phyloP scores from a whole-genome alignment of 2,113 vertebrate genomes.

The Thalassarche chlororhynchos region DNA sequence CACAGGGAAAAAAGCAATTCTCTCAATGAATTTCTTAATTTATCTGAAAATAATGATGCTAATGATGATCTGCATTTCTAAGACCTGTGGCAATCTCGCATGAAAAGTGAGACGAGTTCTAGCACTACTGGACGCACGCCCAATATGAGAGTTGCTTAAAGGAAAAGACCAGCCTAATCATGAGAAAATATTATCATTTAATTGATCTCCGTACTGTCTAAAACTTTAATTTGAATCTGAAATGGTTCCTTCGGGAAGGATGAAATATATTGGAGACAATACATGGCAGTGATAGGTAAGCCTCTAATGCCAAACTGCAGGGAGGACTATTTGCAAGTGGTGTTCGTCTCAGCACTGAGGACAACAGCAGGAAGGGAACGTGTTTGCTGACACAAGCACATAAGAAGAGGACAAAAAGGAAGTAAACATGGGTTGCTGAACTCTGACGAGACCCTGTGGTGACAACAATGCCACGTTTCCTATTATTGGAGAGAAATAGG shows the following conservation, averaged over 20 bases:
- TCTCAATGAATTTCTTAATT: neutral
- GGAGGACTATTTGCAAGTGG: neutral
- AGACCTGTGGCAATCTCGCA: neutral
- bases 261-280: neutral
- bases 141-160: neutral
- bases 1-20: neutral
- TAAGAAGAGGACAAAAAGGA: neutral
- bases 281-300: neutral
- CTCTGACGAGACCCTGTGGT: neutral
- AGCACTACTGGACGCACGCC: neutral
- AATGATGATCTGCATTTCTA: neutral
- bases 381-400: constrained; percentile 26
- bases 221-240: constrained; percentile 12
- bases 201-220: neutral
- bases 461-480: neutral
- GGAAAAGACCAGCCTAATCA: neutral
- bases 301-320: neutral
- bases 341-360: neutral
- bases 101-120: neutral
- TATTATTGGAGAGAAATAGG: constrained; percentile 3
- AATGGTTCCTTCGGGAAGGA: neutral
- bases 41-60: neutral
- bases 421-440: neutral
- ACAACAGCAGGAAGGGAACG: neutral
- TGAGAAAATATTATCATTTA: neutral